Evolutionary conservation across 2,888 invertebrate genomes (phyloP).

Genomic region (Nudaria mundana): DNA sequence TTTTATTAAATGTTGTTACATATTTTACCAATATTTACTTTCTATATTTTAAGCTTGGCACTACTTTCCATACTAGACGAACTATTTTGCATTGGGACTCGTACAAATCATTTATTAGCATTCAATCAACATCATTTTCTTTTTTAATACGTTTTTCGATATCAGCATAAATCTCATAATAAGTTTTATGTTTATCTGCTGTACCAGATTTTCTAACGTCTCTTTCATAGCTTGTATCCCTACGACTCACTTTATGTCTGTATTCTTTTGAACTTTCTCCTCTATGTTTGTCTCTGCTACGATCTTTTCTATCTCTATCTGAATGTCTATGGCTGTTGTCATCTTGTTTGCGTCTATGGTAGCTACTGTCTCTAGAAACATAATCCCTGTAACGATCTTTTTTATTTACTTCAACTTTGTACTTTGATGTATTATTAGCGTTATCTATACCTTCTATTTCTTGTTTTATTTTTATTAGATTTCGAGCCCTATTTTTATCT

Average conservation of each 20-base stretch:
- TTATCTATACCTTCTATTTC: neutral
- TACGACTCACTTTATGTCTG: conserved; percentile 11
- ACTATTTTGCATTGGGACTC: too few relatives aligned
- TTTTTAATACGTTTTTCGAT: neutral
- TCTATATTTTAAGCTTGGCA: too few relatives aligned
- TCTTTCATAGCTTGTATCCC: conserved; percentile 7
- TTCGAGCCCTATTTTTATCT: conserved; percentile 7
- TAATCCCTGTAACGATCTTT: neutral
- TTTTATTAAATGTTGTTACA: too few relatives aligned
- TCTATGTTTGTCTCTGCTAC: conserved; percentile 7
- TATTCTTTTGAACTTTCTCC: conserved; percentile 3
- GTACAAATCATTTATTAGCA: neutral
- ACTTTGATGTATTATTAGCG: neutral
- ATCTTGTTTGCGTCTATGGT: neutral
- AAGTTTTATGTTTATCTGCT: conserved; percentile 9
- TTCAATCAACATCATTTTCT: neutral
- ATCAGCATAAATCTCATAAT: conserved; percentile 10
- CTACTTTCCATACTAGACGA: too few relatives aligned
- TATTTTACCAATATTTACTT: too few relatives aligned
- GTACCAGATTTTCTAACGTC: neutral
- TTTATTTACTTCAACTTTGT: neutral
- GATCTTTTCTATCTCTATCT: conserved; percentile 3
- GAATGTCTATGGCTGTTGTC: neutral
- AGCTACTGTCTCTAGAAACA: neutral
- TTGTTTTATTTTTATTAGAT: conserved; percentile 6